Evolutionary conservation across 2,113 vertebrate genomes (phyloP).

Genomic region (Dipodomys stephensi): DNA sequence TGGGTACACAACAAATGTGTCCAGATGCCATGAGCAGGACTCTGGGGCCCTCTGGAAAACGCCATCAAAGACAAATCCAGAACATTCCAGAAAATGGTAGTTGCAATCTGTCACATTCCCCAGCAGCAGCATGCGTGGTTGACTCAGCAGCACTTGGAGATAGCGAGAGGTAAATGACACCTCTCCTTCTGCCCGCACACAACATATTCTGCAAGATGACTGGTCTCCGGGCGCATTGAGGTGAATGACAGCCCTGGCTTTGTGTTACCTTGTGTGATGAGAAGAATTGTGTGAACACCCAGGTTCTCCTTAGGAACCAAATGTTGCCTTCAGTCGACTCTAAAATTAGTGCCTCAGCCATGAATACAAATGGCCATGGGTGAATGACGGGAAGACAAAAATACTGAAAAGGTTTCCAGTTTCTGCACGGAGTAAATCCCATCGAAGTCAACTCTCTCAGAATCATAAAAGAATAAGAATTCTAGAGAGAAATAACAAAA

Average conservation of each 20-base stretch:
- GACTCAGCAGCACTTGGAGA: not conserved
- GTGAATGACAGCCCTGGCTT: not conserved
- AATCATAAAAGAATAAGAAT: not conserved
- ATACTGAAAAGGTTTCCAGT: not conserved
- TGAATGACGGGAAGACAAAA: not conserved
- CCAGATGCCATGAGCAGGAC: not conserved
- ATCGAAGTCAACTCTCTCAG: not conserved
- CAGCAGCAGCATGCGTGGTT: not conserved
- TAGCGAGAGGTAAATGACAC: not conserved
- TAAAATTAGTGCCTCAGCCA: not conserved
- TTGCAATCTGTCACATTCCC: not conserved
- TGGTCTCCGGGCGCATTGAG: not conserved
- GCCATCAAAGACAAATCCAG: not conserved
- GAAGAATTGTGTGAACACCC: not conserved
- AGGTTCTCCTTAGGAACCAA: not conserved
- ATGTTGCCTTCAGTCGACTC: slow-evolving; percentile 28
- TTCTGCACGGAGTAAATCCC: not conserved
- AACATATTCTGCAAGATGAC: not conserved
- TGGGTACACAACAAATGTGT: too few relatives aligned
- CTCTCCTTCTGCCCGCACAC: not conserved
- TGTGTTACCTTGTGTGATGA: fast-evolving
- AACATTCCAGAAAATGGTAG: not conserved
- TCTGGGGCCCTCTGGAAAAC: not conserved
- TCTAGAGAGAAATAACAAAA: not conserved
- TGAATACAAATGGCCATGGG: not conserved